These are phyloP conservation scores for Sympetrum striolatum DNA, from an alignment of 2,888 invertebrate genomes.

Conservation along the genomic window DNA sequence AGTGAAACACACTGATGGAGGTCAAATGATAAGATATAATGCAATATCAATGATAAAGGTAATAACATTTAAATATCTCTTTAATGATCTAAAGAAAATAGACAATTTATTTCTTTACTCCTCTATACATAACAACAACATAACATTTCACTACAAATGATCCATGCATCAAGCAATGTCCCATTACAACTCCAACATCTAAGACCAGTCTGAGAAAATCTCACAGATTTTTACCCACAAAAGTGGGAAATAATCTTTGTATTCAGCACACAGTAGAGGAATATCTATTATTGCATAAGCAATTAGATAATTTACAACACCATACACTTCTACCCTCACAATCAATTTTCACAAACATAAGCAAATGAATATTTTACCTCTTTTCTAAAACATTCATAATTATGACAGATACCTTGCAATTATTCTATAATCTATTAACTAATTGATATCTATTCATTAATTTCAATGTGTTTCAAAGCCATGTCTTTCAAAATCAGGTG, in stretches of 20 bases:
- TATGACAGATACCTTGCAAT: neutral
- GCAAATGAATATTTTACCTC: neutral
- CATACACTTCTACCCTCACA: neutral
- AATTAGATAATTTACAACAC: neutral
- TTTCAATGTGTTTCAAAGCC: neutral
- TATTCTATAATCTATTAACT: neutral
- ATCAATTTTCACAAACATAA: neutral
- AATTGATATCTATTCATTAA: neutral
- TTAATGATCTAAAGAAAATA: neutral
- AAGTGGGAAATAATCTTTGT: neutral
- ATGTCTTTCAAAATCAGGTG: neutral
- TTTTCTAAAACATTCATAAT: neutral
- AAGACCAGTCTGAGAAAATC: neutral
- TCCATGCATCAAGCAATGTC: neutral
- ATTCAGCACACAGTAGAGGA: neutral
- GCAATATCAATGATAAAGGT: no score
- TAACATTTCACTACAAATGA: neutral
- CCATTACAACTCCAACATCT: neutral
- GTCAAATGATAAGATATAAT: no score
- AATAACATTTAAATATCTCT: no score
- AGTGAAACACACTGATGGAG: no score
- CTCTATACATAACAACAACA: neutral
- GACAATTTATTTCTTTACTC: neutral
- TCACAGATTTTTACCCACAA: neutral
- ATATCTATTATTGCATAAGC: neutral